These are phyloP conservation scores for Antigone vipio DNA, from an alignment of 2,113 vertebrate species.

Conservation along the genomic window DNA sequence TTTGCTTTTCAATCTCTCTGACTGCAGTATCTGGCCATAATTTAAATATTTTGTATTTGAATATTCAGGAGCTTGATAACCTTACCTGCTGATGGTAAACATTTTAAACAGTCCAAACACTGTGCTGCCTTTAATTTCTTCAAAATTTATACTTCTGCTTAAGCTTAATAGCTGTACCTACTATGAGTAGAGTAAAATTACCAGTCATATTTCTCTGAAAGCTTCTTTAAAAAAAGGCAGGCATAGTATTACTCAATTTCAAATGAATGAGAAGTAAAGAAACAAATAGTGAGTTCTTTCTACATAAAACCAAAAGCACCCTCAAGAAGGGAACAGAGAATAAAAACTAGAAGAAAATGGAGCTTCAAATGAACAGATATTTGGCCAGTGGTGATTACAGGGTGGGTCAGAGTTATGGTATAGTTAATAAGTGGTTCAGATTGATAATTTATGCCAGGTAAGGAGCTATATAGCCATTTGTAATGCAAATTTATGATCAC, in stretches of 20 bases:
- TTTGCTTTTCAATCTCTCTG: background rate
- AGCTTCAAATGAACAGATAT: background rate
- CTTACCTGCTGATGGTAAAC: background rate
- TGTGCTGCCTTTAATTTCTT: background rate
- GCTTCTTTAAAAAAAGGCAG: background rate
- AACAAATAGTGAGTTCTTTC: no score
- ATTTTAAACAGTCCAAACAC: background rate
- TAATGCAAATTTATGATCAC: constrained; percentile 57
- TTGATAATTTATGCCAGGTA: constrained; percentile 3
- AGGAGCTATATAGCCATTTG: background rate
- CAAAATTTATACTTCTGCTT: background rate
- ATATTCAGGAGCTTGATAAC: background rate
- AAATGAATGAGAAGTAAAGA: background rate
- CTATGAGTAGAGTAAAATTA: background rate
- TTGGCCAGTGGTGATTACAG: constrained; percentile 27
- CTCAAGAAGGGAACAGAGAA: background rate
- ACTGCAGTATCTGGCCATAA: background rate
- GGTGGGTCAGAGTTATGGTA: constrained; percentile 1
- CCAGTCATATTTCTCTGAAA: background rate
- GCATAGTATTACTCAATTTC: background rate
- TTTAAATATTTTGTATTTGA: background rate
- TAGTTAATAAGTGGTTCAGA: constrained; percentile 30
- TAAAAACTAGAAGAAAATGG: background rate
- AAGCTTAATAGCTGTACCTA: background rate
- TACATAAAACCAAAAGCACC: background rate